Percentiles rank a stretch among this genome's conserved stretches.
Evolutionary conservation across 2,797 vertebrate species (phyloP).

Genomic region (Cheirogaleus major): DNA sequence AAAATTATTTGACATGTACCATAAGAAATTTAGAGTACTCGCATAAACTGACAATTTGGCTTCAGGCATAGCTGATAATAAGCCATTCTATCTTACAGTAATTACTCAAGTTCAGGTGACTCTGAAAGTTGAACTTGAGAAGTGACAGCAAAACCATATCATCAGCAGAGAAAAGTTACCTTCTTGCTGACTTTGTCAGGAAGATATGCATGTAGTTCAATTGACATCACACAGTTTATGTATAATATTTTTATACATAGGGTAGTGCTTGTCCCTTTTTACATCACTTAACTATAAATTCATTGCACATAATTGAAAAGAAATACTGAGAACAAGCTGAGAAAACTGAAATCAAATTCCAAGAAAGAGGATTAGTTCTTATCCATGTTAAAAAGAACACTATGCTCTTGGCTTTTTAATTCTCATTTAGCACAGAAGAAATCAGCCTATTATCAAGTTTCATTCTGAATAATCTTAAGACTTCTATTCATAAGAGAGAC

Average conservation of each 20-base stretch:
- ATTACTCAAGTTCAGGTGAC: background rate
- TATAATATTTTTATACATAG: background rate
- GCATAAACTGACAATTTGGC: background rate
- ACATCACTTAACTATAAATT: background rate
- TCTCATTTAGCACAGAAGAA: slow-evolving; percentile 71
- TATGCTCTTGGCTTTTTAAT: slow-evolving; percentile 68
- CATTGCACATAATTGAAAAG: background rate
- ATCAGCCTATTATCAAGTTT: slow-evolving; percentile 54
- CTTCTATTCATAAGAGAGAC: slow-evolving; percentile 69
- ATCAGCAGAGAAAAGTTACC: background rate
- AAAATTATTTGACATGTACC: background rate
- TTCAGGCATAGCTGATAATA: background rate
- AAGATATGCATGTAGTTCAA: background rate
- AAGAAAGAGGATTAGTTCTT: slow-evolving; percentile 36
- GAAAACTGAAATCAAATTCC: slow-evolving; percentile 55
- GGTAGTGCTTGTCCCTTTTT: background rate
- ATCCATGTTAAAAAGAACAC: slow-evolving; percentile 54
- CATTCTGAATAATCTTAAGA: slow-evolving; percentile 69
- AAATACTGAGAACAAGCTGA: background rate
- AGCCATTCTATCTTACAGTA: background rate
- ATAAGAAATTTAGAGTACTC: background rate
- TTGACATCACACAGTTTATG: background rate
- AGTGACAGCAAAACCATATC: background rate
- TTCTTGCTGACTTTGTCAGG: background rate
- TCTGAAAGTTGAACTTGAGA: background rate